Conservation (phyloP, 2,797 vertebrate genomes). For the Alcedo atthis region DNA sequence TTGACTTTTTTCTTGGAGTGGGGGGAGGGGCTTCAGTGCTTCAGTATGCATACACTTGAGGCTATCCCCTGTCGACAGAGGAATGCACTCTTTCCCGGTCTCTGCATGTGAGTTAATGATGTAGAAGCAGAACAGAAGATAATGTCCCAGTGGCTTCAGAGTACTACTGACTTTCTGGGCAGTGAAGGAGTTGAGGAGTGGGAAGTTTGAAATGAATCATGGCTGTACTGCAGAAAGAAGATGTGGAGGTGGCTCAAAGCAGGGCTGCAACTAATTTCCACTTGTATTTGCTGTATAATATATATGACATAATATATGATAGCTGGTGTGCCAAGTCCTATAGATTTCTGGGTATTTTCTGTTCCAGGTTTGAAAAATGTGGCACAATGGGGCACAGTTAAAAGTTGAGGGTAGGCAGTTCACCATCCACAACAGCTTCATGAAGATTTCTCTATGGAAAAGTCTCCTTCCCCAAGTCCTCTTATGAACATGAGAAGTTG, state of each 20-base stretch:
- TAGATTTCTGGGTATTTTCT: neutral
- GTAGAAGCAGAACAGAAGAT: neutral
- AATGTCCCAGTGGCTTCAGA: neutral
- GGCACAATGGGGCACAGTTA: neutral
- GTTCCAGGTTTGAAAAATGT: neutral
- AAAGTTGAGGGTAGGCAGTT: neutral
- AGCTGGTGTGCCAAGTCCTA: neutral
- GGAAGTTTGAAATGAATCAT: neutral
- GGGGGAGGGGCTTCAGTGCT: accelerated
- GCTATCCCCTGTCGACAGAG: neutral
- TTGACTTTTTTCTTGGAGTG: neutral
- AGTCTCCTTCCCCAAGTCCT: neutral
- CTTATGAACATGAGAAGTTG: accelerated
- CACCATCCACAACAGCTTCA: neutral
- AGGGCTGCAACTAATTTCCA: neutral
- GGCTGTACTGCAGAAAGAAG: neutral
- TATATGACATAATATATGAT: accelerated
- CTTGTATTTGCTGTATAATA: neutral
- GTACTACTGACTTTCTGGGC: neutral
- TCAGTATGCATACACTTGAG: accelerated
- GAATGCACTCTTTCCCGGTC: neutral
- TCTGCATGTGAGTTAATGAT: neutral
- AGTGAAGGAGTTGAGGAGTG: neutral
- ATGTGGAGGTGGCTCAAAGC: neutral
- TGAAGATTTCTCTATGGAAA: neutral